phyloP scores from a whole-genome alignment of 2,113 vertebrate genomes.

The Malurus elegans region DNA sequence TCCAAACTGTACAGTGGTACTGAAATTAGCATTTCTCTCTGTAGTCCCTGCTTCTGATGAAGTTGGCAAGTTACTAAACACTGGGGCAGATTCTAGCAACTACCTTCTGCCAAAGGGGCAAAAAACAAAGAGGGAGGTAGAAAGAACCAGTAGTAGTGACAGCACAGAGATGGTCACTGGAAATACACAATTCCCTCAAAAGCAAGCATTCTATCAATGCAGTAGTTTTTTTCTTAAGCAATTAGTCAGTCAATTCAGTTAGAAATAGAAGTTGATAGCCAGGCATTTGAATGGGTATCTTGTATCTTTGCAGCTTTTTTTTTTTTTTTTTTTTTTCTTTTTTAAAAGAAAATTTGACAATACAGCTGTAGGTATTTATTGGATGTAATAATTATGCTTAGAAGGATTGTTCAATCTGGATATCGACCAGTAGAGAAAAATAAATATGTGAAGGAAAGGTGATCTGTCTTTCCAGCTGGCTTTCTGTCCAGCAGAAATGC shows the following conservation, averaged over 20 bases:
- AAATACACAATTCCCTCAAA: background rate
- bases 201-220: background rate
- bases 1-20: background rate
- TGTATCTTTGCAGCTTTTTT: fast-evolving
- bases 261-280: background rate
- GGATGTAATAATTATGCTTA: background rate
- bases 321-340: background rate
- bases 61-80: background rate
- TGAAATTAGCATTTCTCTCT: background rate
- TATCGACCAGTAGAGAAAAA: background rate
- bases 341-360: background rate
- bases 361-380: background rate
- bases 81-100: background rate
- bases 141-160: background rate
- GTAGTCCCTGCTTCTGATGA: background rate
- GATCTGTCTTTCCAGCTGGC: background rate
- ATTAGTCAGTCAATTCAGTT: background rate
- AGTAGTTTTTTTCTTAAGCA: background rate
- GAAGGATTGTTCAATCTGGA: background rate
- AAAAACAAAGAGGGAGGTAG: background rate
- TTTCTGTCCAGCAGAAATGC: background rate
- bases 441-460: background rate
- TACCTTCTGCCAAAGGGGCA: background rate
- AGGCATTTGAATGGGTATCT: background rate
- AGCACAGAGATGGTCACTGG: background rate